phyloP scores from a whole-genome alignment of 2,797 vertebrate species.

The Stomatorhinus walkeri region DNA sequence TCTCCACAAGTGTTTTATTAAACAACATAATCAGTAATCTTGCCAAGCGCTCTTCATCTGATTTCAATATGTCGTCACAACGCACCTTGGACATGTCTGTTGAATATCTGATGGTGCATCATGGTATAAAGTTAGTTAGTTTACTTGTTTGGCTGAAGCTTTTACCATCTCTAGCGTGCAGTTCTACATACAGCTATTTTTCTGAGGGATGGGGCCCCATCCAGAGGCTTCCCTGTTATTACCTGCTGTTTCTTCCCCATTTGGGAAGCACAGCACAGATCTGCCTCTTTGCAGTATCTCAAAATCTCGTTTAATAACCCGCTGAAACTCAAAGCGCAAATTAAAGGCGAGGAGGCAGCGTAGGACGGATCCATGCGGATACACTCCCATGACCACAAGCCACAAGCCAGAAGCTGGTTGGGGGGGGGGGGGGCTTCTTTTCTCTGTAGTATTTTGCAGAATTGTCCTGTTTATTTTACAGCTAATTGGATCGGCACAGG shows the following conservation, averaged over 20 bases:
- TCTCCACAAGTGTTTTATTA: not conserved
- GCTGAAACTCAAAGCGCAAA: not conserved
- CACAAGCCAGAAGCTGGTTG: constrained; percentile 16
- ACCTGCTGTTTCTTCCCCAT: not conserved
- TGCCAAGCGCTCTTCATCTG: not conserved
- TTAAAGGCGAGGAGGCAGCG: not conserved
- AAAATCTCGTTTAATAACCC: constrained; percentile 4
- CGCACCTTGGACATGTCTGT: not conserved
- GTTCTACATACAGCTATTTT: not conserved
- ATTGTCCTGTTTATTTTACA: constrained; percentile 20
- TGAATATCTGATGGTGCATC: not conserved
- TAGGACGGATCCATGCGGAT: not conserved
- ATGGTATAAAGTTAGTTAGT: not conserved
- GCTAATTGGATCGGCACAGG: constrained; percentile 30
- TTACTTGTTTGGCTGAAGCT: not conserved
- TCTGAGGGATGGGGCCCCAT: not conserved
- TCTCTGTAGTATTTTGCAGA: constrained; percentile 21
- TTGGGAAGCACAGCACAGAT: not conserved
- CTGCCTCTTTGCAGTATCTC: not conserved
- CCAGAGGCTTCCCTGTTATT: not conserved
- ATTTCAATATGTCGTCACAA: not conserved
- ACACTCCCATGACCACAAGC: constrained; percentile 19
- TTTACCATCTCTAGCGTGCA: not conserved
- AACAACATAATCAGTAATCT: not conserved
- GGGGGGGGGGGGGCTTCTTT: not conserved